phyloP scores from a whole-genome alignment of 1,140 invertebrate species.

The Vanessa tameamea region DNA sequence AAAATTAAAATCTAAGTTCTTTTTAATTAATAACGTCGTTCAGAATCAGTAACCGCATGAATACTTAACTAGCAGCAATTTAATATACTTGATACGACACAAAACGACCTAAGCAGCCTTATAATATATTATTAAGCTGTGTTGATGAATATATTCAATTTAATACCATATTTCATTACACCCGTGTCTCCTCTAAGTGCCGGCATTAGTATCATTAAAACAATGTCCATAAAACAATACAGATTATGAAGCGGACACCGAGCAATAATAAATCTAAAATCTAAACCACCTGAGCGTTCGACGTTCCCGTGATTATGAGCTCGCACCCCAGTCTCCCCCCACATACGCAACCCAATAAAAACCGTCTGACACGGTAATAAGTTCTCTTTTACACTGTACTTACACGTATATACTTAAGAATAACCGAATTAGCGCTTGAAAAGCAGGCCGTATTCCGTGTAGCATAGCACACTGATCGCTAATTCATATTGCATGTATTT shows the following conservation, averaged over 20 bases:
- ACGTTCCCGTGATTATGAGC: slow-evolving; percentile 66
- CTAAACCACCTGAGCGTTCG: slow-evolving; percentile 72
- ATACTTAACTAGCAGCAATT: neutral
- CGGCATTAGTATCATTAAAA: slow-evolving; percentile 33
- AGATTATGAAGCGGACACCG: slow-evolving; percentile 61
- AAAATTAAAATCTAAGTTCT: neutral
- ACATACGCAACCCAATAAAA: slow-evolving; percentile 9
- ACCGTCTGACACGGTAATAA: slow-evolving; percentile 26
- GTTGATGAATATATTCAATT: slow-evolving; percentile 32
- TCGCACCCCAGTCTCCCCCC: slow-evolving; percentile 17
- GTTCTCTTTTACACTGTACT: slow-evolving; percentile 30
- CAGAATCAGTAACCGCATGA: neutral
- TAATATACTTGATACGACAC: neutral
- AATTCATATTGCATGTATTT: slow-evolving; percentile 51
- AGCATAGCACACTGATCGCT: slow-evolving; percentile 57
- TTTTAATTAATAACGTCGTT: neutral
- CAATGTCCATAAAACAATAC: slow-evolving; percentile 55
- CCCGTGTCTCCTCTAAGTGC: slow-evolving; percentile 24
- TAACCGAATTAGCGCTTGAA: slow-evolving; percentile 69
- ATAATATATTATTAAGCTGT: slow-evolving; percentile 12
- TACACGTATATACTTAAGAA: slow-evolving; percentile 47
- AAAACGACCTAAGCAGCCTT: neutral
- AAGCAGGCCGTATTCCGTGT: slow-evolving; percentile 64
- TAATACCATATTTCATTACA: slow-evolving; percentile 32
- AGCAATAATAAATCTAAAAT: slow-evolving; percentile 68